Base-by-base conservation (phyloP, 2,113 vertebrate genomes). In the Rhinoderma darwinii region DNA sequence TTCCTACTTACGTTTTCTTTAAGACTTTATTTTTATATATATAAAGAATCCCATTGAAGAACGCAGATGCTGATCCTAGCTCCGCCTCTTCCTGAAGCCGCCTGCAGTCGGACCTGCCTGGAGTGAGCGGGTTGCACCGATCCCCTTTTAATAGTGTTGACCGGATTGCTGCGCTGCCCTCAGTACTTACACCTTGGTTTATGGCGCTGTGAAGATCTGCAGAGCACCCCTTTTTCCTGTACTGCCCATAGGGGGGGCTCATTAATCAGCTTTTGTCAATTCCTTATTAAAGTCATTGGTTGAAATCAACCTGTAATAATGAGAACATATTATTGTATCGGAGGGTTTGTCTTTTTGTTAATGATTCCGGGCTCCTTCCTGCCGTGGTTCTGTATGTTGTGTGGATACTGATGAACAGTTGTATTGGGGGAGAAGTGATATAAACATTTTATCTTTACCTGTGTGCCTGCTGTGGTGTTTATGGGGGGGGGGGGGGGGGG, bases 1-100 rank as follows among this genome's bases (percentile, higher is more conserved):
- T 30, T 47, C 25, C 20, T 35, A n/a, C 14, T 2, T 15, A 15
- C 7, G 3, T 41, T 80, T 80, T 39, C 22, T 39, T 59, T 81
- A 41, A 76, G 66, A 70, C 66, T 39, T 70, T 70, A 70, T 70
- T 70, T 70, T 70, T 70, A 20, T 70, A 70, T 70, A 70, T 37
- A 37, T 70, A 37, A 70, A 20, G 17, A 22, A 8, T 70, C 66
- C 59, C 27, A 37, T 35, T 22, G 66, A 6, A 18, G n/a, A n/a
- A n/a, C n/a, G n/a, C n/a, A n/a, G n/a, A n/a, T n/a, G n/a, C n/a
- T n/a, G n/a, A 22, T 0, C 15, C 66, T 37, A 5, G 32, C 35
- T 73, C 8, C 20, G 18, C 4, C 37, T 20, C 72, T 9, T 17
- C 10, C 17, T 43, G 68, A 20, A 72, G 17, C 25, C 72, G 35